Percentiles rank a stretch among this genome's conserved stretches.
phyloP scores from a whole-genome alignment of 2,797 vertebrate genomes.

The Crax fasciolata region DNA sequence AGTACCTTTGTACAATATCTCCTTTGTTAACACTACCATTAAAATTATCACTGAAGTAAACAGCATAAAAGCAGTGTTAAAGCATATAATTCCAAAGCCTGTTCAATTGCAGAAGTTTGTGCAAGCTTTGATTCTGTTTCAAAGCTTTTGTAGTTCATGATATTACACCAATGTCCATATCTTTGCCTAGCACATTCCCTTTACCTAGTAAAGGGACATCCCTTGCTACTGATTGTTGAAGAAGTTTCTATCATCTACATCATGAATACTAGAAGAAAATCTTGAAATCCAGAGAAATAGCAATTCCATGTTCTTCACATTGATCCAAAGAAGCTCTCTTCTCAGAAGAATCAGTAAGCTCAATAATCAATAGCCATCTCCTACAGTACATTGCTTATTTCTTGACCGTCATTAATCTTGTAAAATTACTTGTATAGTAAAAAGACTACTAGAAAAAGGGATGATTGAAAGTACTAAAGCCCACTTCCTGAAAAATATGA shows the following conservation, averaged over 20 bases:
- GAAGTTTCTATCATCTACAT: background rate
- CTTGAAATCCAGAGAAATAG: background rate
- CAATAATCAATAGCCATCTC: background rate
- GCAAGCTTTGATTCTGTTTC: constrained; percentile 22
- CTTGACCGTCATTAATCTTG: background rate
- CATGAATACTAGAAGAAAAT: background rate
- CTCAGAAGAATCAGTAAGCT: background rate
- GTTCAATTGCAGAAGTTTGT: constrained; percentile 9
- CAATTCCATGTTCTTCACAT: background rate
- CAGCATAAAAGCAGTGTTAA: constrained; percentile 1
- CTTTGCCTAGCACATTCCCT: background rate
- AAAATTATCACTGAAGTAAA: constrained; percentile 51
- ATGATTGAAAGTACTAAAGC: background rate
- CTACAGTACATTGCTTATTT: background rate
- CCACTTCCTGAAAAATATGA: background rate
- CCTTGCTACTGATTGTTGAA: background rate
- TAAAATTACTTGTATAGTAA: background rate
- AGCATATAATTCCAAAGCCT: constrained; percentile 37
- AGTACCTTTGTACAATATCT: background rate
- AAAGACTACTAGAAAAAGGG: background rate
- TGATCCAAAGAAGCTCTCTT: background rate
- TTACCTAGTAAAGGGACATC: background rate
- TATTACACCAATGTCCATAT: background rate
- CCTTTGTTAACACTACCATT: background rate
- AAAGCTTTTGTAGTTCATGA: constrained; percentile 42